A percentile compares a stretch with the other conserved stretches of the same genome.
Evolutionary conservation across 2,113 vertebrate species (phyloP).

Genomic region (Entomyzon cyanotis): DNA sequence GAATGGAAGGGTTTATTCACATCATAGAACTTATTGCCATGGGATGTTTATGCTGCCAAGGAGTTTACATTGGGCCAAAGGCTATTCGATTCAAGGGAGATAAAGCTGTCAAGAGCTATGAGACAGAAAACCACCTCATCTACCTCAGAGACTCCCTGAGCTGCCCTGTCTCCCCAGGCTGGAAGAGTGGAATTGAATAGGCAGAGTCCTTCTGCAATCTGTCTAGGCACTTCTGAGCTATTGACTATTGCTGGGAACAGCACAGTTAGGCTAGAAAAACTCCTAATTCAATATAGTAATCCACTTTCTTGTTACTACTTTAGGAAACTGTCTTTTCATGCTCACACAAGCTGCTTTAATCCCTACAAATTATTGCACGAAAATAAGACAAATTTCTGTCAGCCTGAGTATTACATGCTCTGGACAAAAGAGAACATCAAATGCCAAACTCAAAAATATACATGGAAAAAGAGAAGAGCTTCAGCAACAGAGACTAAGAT

Average conservation of each 20-base stretch:
- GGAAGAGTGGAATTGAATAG: background rate
- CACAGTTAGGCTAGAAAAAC: background rate
- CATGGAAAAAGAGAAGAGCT: background rate
- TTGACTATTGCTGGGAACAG: background rate
- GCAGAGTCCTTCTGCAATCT: background rate
- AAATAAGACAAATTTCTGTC: background rate
- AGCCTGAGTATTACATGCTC: background rate
- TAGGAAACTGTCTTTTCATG: background rate
- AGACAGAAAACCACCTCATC: background rate
- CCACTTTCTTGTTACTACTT: background rate
- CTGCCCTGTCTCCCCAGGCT: fast-evolving
- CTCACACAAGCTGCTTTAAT: background rate
- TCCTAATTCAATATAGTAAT: background rate
- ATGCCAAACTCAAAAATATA: background rate
- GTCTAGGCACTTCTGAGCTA: background rate
- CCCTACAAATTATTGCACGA: background rate
- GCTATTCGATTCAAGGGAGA: background rate
- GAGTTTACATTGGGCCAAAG: background rate
- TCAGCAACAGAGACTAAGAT: background rate
- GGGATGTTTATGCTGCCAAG: background rate
- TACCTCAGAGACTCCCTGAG: fast-evolving
- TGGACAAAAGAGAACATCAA: background rate
- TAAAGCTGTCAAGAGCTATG: background rate
- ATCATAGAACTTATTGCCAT: background rate
- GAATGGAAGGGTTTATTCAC: background rate